Evolutionary conservation across 2,888 invertebrate genomes (phyloP).

Genomic region (Colostygia pectinataria): DNA sequence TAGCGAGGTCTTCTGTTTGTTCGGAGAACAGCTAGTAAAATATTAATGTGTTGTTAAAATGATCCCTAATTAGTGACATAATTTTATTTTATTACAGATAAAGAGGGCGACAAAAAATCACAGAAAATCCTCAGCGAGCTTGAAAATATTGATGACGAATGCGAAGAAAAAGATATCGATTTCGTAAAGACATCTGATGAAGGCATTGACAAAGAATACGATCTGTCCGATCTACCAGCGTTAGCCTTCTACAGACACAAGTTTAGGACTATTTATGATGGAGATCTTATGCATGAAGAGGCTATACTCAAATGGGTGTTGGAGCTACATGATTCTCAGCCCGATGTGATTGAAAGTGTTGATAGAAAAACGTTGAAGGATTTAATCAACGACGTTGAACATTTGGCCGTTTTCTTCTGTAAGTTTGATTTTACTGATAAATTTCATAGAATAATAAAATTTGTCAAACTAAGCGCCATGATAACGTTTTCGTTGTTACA

Average conservation of each 20-base stretch:
- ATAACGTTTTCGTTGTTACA: conserved; percentile 51
- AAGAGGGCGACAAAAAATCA: conserved; percentile 94
- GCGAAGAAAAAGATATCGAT: conserved; percentile 95
- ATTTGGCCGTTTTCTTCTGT: conserved; percentile 96
- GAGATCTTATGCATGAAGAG: conserved; percentile 96
- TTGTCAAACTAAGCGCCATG: no score
- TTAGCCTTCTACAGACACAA: conserved; percentile 94
- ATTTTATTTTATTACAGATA: conserved; percentile 81
- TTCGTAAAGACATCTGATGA: conserved; percentile 96
- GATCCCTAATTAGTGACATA: not conserved
- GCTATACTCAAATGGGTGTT: conserved; percentile 95
- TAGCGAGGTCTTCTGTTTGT: no score
- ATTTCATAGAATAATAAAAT: no score
- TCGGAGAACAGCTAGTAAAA: no score
- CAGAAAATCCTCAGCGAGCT: conserved; percentile 94
- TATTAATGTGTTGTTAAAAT: no score
- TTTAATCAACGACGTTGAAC: conserved; percentile 94
- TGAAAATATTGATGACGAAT: conserved; percentile 96
- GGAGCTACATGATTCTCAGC: conserved; percentile 91
- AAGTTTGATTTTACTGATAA: conserved; percentile 58
- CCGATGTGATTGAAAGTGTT: conserved; percentile 95
- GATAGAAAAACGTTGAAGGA: conserved; percentile 95
- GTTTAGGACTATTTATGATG: conserved; percentile 93
- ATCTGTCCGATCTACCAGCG: conserved; percentile 90
- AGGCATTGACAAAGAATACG: conserved; percentile 93